These are phyloP conservation scores for Polydrusus pterygomalis DNA, from an alignment of 2,888 invertebrate species.

Conservation along the genomic window DNA sequence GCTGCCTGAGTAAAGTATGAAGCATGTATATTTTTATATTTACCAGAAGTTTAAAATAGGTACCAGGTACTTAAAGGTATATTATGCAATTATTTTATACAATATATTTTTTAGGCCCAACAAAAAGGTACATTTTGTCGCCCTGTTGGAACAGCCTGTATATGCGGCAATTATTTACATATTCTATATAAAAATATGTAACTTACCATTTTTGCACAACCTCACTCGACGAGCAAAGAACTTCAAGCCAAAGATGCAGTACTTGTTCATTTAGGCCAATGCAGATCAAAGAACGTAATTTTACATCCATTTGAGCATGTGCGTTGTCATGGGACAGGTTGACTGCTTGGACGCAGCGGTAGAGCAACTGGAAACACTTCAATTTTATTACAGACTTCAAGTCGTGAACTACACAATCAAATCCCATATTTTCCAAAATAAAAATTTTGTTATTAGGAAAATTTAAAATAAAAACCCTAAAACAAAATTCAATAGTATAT, in stretches of 20 bases:
- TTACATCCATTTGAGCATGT: slow-evolving; percentile 99
- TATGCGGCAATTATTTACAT: no score
- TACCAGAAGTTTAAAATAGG: no score
- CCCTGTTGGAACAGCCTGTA: no score
- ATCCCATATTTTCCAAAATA: neutral
- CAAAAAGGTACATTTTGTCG: no score
- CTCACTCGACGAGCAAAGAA: slow-evolving; percentile 94
- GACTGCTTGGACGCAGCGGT: slow-evolving; percentile 96
- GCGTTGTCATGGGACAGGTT: slow-evolving; percentile 97
- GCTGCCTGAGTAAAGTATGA: no score
- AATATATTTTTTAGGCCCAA: no score
- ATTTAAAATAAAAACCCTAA: slow-evolving; percentile 13
- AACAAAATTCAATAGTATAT: no score
- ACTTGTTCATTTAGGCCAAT: slow-evolving; percentile 98
- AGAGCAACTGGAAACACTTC: slow-evolving; percentile 77
- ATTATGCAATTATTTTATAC: no score
- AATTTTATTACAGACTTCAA: slow-evolving; percentile 23
- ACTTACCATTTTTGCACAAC: slow-evolving; percentile 96
- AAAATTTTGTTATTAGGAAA: no score
- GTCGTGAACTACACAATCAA: neutral
- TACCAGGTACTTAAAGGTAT: no score
- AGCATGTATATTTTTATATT: no score
- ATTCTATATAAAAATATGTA: no score
- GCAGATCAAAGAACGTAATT: slow-evolving; percentile 94
- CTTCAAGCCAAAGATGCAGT: slow-evolving; percentile 98